These are phyloP conservation scores for Greenwoodochromis staneri DNA, from an alignment of 2,113 vertebrate genomes.

Conservation along the genomic window DNA sequence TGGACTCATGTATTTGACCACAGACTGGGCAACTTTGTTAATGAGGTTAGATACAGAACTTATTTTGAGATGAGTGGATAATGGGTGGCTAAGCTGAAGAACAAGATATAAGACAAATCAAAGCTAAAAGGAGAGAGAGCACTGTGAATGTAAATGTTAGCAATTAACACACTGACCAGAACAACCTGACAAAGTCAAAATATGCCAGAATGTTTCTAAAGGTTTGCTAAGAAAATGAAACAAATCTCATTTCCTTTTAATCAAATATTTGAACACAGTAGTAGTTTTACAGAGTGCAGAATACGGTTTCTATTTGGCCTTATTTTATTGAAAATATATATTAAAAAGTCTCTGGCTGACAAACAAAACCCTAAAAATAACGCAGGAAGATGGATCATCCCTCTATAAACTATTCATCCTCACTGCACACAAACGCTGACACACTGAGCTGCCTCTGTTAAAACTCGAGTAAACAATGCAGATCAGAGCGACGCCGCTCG, in stretches of 20 bases:
- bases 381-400: not conserved
- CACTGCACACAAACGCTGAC: not conserved
- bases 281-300: not conserved
- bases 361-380: not conserved
- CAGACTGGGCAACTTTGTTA: not conserved
- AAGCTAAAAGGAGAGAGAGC: not conserved
- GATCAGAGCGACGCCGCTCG: not conserved
- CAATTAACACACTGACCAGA: not conserved
- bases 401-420: not conserved
- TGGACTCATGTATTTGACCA: fast-evolving
- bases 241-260: not conserved
- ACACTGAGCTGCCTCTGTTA: not conserved
- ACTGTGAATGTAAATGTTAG: not conserved
- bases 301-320: no score
- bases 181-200: not conserved
- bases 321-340: not conserved
- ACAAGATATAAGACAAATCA: not conserved
- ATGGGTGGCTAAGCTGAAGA: not conserved
- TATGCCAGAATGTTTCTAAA: not conserved
- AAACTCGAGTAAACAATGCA: not conserved
- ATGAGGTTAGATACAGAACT: not conserved
- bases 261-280: not conserved
- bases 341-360: not conserved
- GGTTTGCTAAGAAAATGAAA: not conserved
- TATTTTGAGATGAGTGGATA: not conserved